phyloP scores from a whole-genome alignment of 2,113 vertebrate genomes.

The Echinops telfairi region DNA sequence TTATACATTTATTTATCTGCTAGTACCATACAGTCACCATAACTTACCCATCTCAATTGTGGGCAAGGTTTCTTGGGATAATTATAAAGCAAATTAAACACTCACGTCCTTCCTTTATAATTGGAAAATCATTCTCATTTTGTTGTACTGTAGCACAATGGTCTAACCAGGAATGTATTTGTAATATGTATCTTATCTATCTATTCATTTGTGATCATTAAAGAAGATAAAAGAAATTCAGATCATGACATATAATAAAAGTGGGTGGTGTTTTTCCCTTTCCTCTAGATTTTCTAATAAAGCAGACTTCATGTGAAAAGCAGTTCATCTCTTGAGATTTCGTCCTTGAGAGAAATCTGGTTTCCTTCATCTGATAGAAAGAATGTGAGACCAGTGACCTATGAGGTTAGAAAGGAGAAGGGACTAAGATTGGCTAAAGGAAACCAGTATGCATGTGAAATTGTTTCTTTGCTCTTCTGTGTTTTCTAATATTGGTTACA shows the following conservation, averaged over 20 bases:
- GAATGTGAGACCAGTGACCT: neutral
- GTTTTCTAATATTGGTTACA: slow-evolving; percentile 6
- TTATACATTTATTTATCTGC: neutral
- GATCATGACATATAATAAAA: slow-evolving; percentile 21
- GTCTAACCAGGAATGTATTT: neutral
- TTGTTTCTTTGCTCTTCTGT: neutral
- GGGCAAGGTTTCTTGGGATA: slow-evolving; percentile 31
- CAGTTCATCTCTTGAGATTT: slow-evolving; percentile 53
- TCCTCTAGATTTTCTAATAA: neutral
- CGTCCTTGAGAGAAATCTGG: neutral
- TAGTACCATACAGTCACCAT: slow-evolving; percentile 6
- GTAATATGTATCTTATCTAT: neutral
- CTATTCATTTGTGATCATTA: slow-evolving; percentile 38
- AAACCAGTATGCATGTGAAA: neutral
- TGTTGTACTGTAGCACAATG: neutral
- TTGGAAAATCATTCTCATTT: slow-evolving; percentile 32
- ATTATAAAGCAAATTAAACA: neutral
- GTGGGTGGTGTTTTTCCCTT: neutral
- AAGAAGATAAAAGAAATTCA: slow-evolving; percentile 45
- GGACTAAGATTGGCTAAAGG: neutral
- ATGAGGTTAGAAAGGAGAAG: neutral
- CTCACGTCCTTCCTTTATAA: slow-evolving; percentile 13
- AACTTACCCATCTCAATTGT: neutral
- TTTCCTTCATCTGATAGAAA: slow-evolving; percentile 49
- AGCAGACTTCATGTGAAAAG: slow-evolving; percentile 30